A percentile compares a stretch with the other conserved stretches of the same genome.
phyloP scores from a whole-genome alignment of 2,113 vertebrate genomes.

The Dipodomys merriami region DNA sequence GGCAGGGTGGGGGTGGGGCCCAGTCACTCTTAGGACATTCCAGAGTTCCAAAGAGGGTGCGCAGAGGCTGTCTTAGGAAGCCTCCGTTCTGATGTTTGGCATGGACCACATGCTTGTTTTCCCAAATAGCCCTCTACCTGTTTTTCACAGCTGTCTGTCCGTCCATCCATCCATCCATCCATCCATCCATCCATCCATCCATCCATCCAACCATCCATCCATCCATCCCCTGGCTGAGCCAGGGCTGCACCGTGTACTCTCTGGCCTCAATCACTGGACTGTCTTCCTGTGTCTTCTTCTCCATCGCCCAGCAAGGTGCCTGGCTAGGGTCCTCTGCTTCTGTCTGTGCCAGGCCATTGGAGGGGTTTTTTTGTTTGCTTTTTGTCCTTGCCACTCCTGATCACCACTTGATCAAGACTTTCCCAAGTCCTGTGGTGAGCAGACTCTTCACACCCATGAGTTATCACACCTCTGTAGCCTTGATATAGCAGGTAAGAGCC shows the following conservation, averaged over 20 bases:
- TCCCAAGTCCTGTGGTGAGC: not conserved
- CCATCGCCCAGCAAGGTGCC: not conserved
- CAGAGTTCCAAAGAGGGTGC: not conserved
- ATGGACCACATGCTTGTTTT: not conserved
- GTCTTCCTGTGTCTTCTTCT: conserved; percentile 47
- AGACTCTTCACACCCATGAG: not conserved
- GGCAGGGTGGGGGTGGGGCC: not conserved
- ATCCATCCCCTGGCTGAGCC: not conserved
- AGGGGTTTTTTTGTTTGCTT: too few relatives aligned
- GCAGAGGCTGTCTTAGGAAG: not conserved
- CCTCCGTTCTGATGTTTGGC: fast-evolving
- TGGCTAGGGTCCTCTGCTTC: not conserved
- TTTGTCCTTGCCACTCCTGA: too few relatives aligned
- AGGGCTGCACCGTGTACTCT: not conserved
- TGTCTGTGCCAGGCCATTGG: fast-evolving
- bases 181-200: too few relatives aligned
- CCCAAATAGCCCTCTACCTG: not conserved
- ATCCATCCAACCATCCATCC: too few relatives aligned
- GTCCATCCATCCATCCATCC: too few relatives aligned
- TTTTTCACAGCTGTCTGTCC: not conserved
- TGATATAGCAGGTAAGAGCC: not conserved
- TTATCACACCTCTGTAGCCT: not conserved
- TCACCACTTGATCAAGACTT: too few relatives aligned
- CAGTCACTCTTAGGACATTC: not conserved
- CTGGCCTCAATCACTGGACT: conserved; percentile 21